Evolutionary conservation across 2,113 vertebrate species (phyloP), one percentile per base, ranked within the genome.

Genomic region (Bos indicus): DNA sequence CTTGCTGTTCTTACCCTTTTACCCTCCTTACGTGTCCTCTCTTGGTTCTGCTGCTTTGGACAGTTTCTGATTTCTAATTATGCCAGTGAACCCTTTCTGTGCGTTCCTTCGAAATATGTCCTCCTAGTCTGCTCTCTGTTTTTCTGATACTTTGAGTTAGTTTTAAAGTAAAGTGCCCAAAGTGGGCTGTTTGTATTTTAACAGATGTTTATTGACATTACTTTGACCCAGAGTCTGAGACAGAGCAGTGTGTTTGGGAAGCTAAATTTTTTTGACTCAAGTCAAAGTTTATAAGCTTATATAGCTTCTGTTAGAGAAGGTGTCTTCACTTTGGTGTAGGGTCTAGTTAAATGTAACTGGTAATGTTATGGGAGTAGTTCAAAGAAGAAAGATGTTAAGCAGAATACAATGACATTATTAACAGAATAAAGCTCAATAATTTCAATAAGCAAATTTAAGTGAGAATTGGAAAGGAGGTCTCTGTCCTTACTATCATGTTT

Each of bases 371-470:
- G 71, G 60, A 86, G 10, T 52, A n/a, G 48, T 83, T 95, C 43
- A 95, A 94, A 87, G 91, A 67, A 89, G 25, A 88, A 94, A 83
- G 40, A 90, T 82, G 43, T 77, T 60, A 87, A 59, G n/a, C 80
- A 86, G 59, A 89, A 67, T 30, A 33, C 28, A 82, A 94, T 86
- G 56, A 62, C 56, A 85, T 9, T 15, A 12, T 59, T 59, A 71
- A 88, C 85, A 94, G 33, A 33, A 16, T 36, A 56, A 97, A 36
- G 40, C 78, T 74, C 59, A 88, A 3, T 71, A 81, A 89, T 96
- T 54, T 40, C n/a, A 86, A 28, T 46, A 59, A 56, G 43, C 57
- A 94, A 71, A 87, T 71, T 77, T 95, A 92, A 92, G 33, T 52
- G 77, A 43, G 54, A 43, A 51, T 40, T 88, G 21, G n/a, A 59